Evolutionary conservation across 2,797 vertebrate genomes (phyloP).

Genomic region (Gallinago stenura): DNA sequence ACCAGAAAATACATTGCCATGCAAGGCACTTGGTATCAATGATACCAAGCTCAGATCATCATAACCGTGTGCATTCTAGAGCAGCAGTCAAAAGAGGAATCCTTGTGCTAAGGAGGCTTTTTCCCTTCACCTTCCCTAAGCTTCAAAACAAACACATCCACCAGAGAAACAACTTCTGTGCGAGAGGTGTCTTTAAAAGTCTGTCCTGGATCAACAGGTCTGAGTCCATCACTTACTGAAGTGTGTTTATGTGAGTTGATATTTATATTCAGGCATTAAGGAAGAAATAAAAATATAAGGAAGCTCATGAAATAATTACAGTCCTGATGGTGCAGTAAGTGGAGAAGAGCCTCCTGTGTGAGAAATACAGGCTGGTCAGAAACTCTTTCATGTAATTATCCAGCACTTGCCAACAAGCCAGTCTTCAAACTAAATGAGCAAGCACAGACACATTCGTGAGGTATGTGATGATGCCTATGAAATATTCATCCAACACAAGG

Average conservation of each 20-base stretch:
- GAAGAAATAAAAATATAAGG: conserved; percentile 1
- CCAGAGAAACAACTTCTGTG: not conserved
- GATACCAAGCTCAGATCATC: not conserved
- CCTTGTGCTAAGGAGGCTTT: not conserved
- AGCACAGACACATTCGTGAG: not conserved
- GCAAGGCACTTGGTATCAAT: not conserved
- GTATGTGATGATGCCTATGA: not conserved
- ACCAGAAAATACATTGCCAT: not conserved
- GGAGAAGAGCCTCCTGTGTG: not conserved
- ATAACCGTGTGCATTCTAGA: not conserved
- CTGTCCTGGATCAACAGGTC: not conserved
- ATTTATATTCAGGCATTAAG: not conserved
- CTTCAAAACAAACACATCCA: not conserved
- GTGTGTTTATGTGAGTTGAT: not conserved
- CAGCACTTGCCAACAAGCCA: not conserved
- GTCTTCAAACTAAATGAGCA: not conserved
- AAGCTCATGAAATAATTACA: conserved; percentile 14
- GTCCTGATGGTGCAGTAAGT: not conserved
- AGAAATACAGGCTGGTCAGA: conserved; percentile 4
- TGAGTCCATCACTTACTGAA: not conserved
- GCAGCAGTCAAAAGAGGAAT: not conserved
- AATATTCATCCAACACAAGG: not conserved
- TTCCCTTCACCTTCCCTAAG: not conserved
- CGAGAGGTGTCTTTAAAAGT: not conserved
- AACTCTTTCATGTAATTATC: not conserved